Base-by-base conservation (phyloP, 2,113 vertebrate species). In the Herpetotheres cachinnans region DNA sequence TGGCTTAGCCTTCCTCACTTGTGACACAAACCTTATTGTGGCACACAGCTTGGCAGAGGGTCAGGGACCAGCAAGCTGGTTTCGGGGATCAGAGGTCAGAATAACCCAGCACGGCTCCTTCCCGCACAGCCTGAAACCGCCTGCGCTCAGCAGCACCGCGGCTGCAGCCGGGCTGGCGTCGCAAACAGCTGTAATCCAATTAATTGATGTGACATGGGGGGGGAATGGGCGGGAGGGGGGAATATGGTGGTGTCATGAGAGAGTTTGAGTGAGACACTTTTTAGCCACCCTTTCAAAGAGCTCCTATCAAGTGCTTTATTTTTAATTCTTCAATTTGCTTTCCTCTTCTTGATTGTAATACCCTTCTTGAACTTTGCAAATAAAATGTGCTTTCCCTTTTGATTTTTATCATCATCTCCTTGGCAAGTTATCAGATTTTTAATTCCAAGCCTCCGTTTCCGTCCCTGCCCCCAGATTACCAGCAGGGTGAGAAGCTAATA, bases 261-360 rank as follows among this genome's bases (percentile, higher is more conserved):
- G 29, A 93, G 34, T 69, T 71, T 61, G 40, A 91, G 77, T 11
- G 38, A 91, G 92, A 95, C 9, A 44, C 18, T 85, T 97, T 82
- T 82, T 82, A 95, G 81, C 58, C 86, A 69, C 42, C 34, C 29
- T 89, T 92, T 85, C 58, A 40, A 93, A 90, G 66, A 76, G 40
- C 78, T 94, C 42, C 73, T 73, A 76, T 95, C 89, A 88, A 97
- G 97, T 96, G 78, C 36, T 97, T 97, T 82, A 95, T 95, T 95
- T 97, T 96, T 97, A 97, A 95, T 89, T 34, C 80, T 84, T 95
- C 91, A 95, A 95, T 97, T 95, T 97, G 61, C 89, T 95, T 97
- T 85, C 86, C 91, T 95, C 86, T 80, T 65, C 95, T 95, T 96
- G 95, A 97, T 97, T 97, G 94, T 97, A 97, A 97, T 95, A 95